Conservation (phyloP, 2,797 vertebrate species). For the Paedocypris micromegethes region DNA sequence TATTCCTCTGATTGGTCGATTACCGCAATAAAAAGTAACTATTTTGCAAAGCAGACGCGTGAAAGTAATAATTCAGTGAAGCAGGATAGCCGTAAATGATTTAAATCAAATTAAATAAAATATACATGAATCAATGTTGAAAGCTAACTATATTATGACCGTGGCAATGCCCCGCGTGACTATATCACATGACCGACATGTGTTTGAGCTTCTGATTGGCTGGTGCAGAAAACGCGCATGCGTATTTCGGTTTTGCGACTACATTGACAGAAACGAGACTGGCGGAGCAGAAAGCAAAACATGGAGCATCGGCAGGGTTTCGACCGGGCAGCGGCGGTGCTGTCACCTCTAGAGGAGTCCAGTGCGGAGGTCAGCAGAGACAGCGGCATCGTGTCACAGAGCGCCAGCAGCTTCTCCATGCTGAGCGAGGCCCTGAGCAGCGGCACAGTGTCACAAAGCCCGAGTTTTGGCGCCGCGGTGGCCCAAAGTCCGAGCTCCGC, state of each 20-base stretch:
- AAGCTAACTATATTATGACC: too few relatives aligned
- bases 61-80: too few relatives aligned
- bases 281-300: neutral
- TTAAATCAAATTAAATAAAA: too few relatives aligned
- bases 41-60: too few relatives aligned
- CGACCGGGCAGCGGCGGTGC: slow-evolving; percentile 65
- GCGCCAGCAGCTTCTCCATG: slow-evolving; percentile 84
- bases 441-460: slow-evolving; percentile 84
- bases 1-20: too few relatives aligned
- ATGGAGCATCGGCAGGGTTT: slow-evolving; percentile 63
- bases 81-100: too few relatives aligned
- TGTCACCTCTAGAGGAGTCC: slow-evolving; percentile 67
- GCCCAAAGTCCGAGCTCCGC: slow-evolving; percentile 58
- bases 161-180: neutral
- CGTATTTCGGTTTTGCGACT: neutral
- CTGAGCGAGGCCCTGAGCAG: slow-evolving; percentile 73
- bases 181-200: slow-evolving; percentile 22
- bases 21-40: too few relatives aligned
- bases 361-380: slow-evolving; percentile 73
- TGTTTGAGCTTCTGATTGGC: slow-evolving; percentile 5
- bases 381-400: slow-evolving; percentile 90
- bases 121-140: too few relatives aligned
- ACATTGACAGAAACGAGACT: slow-evolving; percentile 15
- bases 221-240: slow-evolving; percentile 1
- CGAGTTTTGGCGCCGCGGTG: slow-evolving; percentile 75